These are phyloP conservation scores for Caenorhabditis zanzibari DNA, from an alignment of 2,888 invertebrate species.

Conservation along the genomic window DNA sequence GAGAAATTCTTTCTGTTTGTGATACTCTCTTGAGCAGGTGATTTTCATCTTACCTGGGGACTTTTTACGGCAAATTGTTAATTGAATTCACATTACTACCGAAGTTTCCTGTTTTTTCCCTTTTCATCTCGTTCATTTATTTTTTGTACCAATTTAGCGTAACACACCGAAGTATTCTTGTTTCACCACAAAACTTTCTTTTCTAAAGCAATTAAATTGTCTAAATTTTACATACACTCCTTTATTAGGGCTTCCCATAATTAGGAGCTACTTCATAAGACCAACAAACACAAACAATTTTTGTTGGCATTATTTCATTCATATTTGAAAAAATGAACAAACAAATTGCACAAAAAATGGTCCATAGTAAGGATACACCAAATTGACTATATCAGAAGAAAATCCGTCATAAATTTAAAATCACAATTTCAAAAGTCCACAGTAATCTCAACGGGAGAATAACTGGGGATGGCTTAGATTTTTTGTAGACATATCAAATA, in stretches of 20 bases:
- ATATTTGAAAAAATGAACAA: background rate
- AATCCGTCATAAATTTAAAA: conserved; percentile 36
- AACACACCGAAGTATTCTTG: too few species aligned
- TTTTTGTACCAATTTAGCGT: too few species aligned
- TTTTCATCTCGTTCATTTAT: background rate
- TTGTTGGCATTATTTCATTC: background rate
- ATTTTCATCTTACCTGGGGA: background rate
- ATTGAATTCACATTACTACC: background rate
- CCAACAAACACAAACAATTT: background rate
- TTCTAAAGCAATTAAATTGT: too few species aligned
- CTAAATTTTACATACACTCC: background rate
- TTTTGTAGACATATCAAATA: conserved; percentile 32
- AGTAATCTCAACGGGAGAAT: conserved; percentile 29
- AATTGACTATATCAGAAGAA: conserved; percentile 12
- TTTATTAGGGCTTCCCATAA: too few species aligned
- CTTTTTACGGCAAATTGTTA: background rate
- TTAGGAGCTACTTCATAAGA: too few species aligned
- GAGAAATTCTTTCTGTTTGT: background rate
- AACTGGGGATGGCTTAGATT: conserved; percentile 17
- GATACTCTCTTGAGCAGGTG: background rate
- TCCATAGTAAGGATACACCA: conserved; percentile 42
- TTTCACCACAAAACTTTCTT: background rate
- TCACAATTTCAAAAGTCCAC: conserved; percentile 52
- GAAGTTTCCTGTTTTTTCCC: background rate
- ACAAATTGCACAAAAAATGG: conserved; percentile 47